phyloP scores from a whole-genome alignment of 2,888 invertebrate species.

The Neuroscelio doddi region DNA sequence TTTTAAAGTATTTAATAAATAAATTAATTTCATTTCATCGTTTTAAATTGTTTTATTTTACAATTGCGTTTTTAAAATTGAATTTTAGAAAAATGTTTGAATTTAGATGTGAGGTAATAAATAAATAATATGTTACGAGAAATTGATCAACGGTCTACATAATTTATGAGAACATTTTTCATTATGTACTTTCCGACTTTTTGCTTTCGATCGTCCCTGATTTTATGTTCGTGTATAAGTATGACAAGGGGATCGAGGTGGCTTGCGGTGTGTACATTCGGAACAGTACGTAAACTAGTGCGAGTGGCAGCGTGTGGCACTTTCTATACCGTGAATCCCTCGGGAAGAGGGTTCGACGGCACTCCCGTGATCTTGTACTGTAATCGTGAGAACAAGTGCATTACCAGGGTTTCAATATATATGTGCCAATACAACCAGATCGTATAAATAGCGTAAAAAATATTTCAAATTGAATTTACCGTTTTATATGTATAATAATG shows the following conservation, averaged over 20 bases:
- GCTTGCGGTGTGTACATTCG: constrained; percentile 27
- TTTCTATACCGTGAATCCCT: constrained; percentile 43
- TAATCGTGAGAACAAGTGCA: constrained; percentile 51
- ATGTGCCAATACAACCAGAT: too few relatives aligned
- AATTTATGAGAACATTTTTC: background rate
- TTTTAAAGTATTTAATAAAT: too few relatives aligned
- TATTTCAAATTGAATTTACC: too few relatives aligned
- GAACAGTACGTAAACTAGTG: constrained; percentile 36
- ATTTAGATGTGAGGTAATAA: too few relatives aligned
- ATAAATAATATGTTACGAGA: too few relatives aligned
- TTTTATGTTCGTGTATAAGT: constrained; percentile 34
- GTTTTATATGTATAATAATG: too few relatives aligned
- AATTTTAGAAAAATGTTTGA: too few relatives aligned
- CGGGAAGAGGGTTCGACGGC: constrained; percentile 34
- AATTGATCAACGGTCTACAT: too few relatives aligned
- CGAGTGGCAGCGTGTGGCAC: constrained; percentile 43
- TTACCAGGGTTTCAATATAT: constrained; percentile 29
- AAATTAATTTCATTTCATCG: too few relatives aligned
- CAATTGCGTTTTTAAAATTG: too few relatives aligned
- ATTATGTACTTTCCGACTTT: constrained; percentile 20
- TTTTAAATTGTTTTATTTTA: too few relatives aligned
- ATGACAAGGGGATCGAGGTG: constrained; percentile 35
- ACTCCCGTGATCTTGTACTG: constrained; percentile 36
- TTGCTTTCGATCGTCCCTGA: constrained; percentile 32
- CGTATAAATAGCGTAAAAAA: too few relatives aligned